These are phyloP conservation scores for Isurus oxyrinchus DNA, from an alignment of 2,113 vertebrate species.

Conservation along the genomic window DNA sequence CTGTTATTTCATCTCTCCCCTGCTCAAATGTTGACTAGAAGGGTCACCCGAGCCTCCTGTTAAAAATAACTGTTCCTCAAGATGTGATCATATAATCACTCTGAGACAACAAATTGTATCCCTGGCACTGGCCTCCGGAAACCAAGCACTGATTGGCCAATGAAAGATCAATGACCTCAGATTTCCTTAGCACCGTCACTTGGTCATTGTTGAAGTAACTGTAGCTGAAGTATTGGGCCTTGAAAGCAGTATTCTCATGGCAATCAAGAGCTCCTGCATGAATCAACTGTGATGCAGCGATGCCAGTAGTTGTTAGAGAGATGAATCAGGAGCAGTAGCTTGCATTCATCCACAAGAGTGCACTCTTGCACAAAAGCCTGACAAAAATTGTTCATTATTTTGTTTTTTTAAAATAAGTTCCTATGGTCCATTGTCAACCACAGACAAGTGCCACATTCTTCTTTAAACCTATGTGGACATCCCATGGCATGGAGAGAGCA, in stretches of 20 bases:
- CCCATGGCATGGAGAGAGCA: background rate
- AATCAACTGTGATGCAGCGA: background rate
- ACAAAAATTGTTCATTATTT: background rate
- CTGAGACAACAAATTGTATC: no score
- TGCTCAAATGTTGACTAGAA: background rate
- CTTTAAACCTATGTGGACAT: background rate
- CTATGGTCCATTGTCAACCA: background rate
- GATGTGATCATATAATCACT: background rate
- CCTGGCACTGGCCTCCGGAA: background rate
- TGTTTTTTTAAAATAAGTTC: background rate
- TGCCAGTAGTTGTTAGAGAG: background rate
- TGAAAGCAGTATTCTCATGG: background rate
- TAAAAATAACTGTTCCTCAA: background rate
- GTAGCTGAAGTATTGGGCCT: background rate
- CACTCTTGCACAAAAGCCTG: background rate
- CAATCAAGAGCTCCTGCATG: background rate
- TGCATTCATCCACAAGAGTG: background rate
- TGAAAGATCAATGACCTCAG: background rate
- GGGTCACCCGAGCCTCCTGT: background rate
- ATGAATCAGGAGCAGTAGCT: background rate
- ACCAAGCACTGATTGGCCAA: background rate
- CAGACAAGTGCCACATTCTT: background rate
- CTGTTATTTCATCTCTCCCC: constrained; percentile 7
- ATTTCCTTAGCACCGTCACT: background rate
- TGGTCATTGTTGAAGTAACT: background rate